A percentile compares a stretch with the other conserved stretches of the same genome.
Conservation (phyloP, 2,888 invertebrate genomes). For the Tenthredo livida region DNA sequence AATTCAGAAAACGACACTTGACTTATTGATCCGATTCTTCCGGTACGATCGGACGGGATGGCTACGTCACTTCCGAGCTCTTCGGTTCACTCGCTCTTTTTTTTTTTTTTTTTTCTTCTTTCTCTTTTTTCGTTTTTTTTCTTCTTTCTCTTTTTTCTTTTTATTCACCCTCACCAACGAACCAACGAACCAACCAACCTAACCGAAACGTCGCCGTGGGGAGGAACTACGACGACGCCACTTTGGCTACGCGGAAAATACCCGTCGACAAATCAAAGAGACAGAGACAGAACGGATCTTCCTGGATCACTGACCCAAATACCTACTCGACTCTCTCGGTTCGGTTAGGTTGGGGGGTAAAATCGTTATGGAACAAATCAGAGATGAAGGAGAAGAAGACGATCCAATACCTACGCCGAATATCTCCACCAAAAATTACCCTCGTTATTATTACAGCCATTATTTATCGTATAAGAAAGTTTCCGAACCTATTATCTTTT, state of each 20-base stretch:
- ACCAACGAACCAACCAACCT: neutral
- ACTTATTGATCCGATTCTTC: conserved; percentile 16
- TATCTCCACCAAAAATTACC: neutral
- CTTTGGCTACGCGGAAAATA: conserved; percentile 37
- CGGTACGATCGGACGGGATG: neutral
- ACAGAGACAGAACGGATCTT: conserved; percentile 29
- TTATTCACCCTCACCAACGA: conserved; percentile 9
- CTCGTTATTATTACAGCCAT: neutral
- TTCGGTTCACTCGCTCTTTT: neutral
- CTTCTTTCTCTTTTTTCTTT: neutral
- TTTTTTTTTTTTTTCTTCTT: too few relatives aligned
- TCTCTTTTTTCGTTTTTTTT: too few relatives aligned
- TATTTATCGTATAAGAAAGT: neutral
- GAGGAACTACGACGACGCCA: conserved; percentile 27
- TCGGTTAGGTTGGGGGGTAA: neutral
- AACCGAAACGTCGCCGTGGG: neutral
- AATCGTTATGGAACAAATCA: neutral
- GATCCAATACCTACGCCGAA: neutral
- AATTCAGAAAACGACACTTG: conserved; percentile 3
- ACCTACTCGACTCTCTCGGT: conserved; percentile 23
- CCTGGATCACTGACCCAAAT: conserved; percentile 41
- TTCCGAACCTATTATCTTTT: neutral
- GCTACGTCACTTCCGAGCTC: conserved; percentile 14
- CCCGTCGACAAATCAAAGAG: conserved; percentile 39
- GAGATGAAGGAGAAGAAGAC: neutral